phyloP scores from a whole-genome alignment of 2,113 vertebrate species.

The Passer domesticus region DNA sequence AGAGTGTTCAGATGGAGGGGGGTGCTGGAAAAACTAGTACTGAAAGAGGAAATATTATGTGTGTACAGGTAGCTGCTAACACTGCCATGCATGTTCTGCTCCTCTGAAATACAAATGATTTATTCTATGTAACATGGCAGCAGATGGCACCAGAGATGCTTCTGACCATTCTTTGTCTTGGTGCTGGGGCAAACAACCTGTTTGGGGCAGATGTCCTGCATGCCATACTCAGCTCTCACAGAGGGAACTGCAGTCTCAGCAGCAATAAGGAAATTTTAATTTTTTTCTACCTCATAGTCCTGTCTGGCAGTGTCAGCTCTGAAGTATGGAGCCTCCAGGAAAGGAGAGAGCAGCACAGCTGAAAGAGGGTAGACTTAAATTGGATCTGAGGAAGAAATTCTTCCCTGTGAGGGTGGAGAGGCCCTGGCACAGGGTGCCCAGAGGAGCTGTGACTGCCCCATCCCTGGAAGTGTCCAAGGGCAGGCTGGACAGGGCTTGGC shows the following conservation, averaged over 20 bases:
- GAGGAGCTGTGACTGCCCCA: background rate
- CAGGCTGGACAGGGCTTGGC: background rate
- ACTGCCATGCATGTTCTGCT: accelerated
- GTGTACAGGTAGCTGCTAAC: background rate
- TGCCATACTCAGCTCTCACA: background rate
- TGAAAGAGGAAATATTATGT: background rate
- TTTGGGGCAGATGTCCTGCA: background rate
- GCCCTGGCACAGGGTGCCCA: background rate
- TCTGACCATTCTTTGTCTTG: background rate
- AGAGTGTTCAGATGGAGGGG: background rate
- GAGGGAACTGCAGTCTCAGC: background rate
- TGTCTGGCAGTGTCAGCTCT: background rate
- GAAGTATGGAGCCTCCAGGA: background rate
- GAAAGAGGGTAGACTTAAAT: background rate
- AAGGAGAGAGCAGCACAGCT: background rate
- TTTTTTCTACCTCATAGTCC: background rate
- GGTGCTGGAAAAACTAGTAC: background rate
- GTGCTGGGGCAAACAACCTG: background rate
- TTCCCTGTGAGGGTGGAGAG: background rate
- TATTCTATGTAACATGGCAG: background rate
- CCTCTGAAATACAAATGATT: background rate
- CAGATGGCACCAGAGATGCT: background rate
- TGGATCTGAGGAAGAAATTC: background rate
- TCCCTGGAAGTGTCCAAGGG: background rate
- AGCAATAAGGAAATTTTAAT: background rate